phyloP scores from a whole-genome alignment of 1,140 invertebrate genomes.

The Pseudobourletiella spinata region DNA sequence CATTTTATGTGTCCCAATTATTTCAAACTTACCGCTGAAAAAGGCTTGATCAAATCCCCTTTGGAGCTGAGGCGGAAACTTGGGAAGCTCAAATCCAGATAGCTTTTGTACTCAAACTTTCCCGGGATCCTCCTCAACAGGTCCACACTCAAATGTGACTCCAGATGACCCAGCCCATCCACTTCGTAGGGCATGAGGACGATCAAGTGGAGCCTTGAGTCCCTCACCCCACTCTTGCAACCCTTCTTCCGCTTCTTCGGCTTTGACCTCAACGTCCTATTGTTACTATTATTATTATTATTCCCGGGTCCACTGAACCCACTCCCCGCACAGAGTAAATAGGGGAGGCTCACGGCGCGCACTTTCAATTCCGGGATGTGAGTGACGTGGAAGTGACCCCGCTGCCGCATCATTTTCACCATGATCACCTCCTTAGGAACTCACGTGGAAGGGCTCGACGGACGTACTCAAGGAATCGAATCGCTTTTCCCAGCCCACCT shows the following conservation, averaged over 20 bases:
- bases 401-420: not conserved
- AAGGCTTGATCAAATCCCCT: constrained; percentile 48
- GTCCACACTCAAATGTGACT: constrained; percentile 45
- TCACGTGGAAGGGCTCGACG: not conserved
- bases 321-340: not conserved
- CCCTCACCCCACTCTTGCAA: constrained; percentile 8
- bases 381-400: not conserved
- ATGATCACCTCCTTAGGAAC: not conserved
- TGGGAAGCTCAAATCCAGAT: constrained; percentile 48
- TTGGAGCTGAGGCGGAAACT: constrained; percentile 60
- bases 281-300: not conserved
- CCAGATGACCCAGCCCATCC: constrained; percentile 45
- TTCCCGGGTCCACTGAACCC: not conserved
- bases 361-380: not conserved
- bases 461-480: not conserved
- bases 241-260: not conserved
- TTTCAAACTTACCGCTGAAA: constrained; percentile 49
- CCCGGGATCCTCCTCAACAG: constrained; percentile 40
- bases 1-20: too few relatives aligned
- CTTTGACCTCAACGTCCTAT: not conserved
- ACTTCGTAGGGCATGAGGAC: constrained; percentile 53
- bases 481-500: constrained; percentile 1
- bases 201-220: constrained; percentile 43
- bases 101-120: constrained; percentile 41
- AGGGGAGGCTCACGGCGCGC: not conserved